These are phyloP conservation scores for Apodemus agrarius DNA, from an alignment of 2,797 vertebrate species.

Conservation along the genomic window DNA sequence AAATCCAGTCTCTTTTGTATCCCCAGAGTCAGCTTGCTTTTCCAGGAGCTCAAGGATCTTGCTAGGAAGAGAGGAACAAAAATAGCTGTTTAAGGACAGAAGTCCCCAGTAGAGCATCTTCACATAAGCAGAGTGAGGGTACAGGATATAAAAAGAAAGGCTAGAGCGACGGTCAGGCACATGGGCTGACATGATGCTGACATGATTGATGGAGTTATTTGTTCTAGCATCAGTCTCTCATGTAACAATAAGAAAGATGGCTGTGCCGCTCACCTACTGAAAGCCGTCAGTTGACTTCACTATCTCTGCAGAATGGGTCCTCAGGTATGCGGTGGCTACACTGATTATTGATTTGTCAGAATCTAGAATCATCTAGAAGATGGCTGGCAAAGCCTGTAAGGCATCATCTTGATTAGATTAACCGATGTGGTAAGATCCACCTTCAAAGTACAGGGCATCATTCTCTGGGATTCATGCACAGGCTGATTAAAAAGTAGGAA, in stretches of 20 bases:
- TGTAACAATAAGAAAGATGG: not conserved
- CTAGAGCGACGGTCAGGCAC: not conserved
- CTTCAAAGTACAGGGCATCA: not conserved
- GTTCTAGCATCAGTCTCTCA: not conserved
- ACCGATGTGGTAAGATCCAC: not conserved
- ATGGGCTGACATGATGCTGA: not conserved
- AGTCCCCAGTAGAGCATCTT: not conserved
- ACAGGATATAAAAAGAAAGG: not conserved
- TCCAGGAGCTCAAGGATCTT: slow-evolving; percentile 41
- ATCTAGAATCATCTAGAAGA: not conserved
- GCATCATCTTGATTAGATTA: not conserved
- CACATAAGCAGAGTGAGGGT: not conserved
- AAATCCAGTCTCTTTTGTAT: slow-evolving; percentile 40
- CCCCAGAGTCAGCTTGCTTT: not conserved
- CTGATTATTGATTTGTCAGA: not conserved
- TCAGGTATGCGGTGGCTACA: not conserved
- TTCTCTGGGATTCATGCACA: not conserved
- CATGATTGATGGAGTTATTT: not conserved
- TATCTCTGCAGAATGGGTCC: not conserved
- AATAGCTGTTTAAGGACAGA: not conserved
- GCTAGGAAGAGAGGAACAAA: not conserved
- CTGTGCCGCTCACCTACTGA: not conserved
- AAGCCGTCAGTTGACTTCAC: not conserved
- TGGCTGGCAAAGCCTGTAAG: not conserved
- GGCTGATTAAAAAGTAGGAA: not conserved